These are phyloP conservation scores for Cheilosia soror DNA, from an alignment of 2,888 invertebrate genomes.

Conservation along the genomic window DNA sequence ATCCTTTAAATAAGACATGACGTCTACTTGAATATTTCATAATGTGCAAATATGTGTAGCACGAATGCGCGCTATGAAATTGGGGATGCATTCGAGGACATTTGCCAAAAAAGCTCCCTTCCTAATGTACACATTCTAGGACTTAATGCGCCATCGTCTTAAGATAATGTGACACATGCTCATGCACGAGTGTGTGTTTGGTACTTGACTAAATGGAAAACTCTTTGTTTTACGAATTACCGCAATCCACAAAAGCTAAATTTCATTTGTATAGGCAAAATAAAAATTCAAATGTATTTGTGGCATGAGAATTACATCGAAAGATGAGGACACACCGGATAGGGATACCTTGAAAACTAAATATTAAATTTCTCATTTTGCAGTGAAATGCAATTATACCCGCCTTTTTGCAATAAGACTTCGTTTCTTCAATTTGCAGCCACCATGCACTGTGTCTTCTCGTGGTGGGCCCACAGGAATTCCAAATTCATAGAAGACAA, in stretches of 20 bases:
- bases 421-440: not conserved
- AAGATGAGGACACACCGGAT: not conserved
- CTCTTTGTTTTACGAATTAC: conserved; percentile 10
- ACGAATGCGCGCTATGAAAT: conserved; percentile 4
- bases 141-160: conserved; percentile 17
- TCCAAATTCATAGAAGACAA: conserved; percentile 24
- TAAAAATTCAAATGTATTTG: conserved; percentile 8
- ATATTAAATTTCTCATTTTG: conserved; percentile 36
- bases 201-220: conserved; percentile 9
- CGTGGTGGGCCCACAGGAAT: conserved; percentile 16
- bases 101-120: conserved; percentile 34
- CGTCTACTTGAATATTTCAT: conserved; percentile 33
- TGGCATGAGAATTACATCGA: not conserved
- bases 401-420: conserved; percentile 29
- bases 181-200: not conserved
- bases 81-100: conserved; percentile 8
- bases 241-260: not conserved
- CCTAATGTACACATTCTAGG: conserved; percentile 16
- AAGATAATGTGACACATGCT: not conserved
- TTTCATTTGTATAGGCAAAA: conserved; percentile 28
- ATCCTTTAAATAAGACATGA: conserved; percentile 42
- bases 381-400: conserved; percentile 53
- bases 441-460: not conserved
- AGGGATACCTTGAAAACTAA: conserved; percentile 17
- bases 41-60: conserved; percentile 16